These are phyloP conservation scores for Telmatochromis bifrenatus DNA, from an alignment of 2,113 vertebrate species.

Conservation along the genomic window DNA sequence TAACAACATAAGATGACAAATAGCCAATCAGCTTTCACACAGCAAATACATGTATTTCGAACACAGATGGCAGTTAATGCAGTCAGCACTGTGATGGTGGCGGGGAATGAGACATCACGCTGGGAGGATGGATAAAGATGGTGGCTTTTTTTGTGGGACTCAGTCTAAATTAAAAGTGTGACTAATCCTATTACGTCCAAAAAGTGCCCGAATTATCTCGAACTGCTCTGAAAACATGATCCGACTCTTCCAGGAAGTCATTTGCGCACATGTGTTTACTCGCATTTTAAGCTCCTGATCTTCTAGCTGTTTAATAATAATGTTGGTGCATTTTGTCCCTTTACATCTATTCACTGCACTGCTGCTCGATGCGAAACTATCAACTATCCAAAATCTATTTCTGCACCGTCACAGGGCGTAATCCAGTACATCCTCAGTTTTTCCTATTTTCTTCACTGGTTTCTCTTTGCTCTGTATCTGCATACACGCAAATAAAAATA, in stretches of 20 bases:
- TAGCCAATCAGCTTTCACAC: slow-evolving; percentile 19
- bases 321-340: not conserved
- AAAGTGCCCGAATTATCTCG: not conserved
- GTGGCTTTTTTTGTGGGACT: slow-evolving; percentile 30
- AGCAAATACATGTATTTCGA: slow-evolving; percentile 1
- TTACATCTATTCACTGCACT: not conserved
- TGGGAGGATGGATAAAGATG: slow-evolving; percentile 22
- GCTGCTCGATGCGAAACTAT: not conserved
- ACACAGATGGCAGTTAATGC: slow-evolving; percentile 55
- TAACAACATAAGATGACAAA: slow-evolving; percentile 13
- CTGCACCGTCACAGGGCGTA: accelerated
- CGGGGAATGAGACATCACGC: slow-evolving; percentile 12
- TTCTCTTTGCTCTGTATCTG: not conserved
- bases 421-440: not conserved
- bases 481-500: not conserved
- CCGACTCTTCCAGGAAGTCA: not conserved
- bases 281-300: not conserved
- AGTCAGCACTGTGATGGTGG: slow-evolving; percentile 25
- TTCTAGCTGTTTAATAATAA: not conserved
- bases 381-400: not conserved
- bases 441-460: not conserved
- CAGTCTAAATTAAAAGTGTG: slow-evolving; percentile 21
- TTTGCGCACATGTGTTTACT: not conserved
- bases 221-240: slow-evolving; percentile 8
- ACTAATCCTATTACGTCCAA: slow-evolving; percentile 27